These are phyloP conservation scores for Zingel zingel DNA, from an alignment of 2,113 vertebrate genomes.

Conservation along the genomic window DNA sequence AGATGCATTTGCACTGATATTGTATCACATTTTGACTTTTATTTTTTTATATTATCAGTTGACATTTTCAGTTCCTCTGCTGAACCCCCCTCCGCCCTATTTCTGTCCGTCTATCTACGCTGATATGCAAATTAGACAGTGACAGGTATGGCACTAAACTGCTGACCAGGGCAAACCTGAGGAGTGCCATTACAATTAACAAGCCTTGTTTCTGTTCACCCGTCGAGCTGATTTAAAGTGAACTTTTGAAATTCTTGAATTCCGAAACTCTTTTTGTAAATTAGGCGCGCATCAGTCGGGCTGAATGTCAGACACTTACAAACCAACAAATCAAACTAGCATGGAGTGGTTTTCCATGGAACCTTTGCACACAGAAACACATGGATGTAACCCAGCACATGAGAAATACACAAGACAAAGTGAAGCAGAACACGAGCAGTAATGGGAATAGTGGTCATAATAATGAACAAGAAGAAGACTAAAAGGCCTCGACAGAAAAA, in stretches of 20 bases:
- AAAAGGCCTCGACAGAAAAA: conserved; percentile 9
- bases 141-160: background rate
- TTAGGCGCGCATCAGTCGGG: background rate
- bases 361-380: background rate
- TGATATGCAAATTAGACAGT: conserved; percentile 10
- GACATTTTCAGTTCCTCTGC: background rate
- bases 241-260: conserved; percentile 3
- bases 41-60: background rate
- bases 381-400: background rate
- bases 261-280: background rate
- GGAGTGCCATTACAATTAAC: background rate
- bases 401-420: background rate
- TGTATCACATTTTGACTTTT: background rate
- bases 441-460: conserved; percentile 14
- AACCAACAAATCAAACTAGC: background rate
- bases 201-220: background rate
- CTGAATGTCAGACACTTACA: background rate
- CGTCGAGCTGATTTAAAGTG: background rate
- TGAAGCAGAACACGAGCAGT: background rate
- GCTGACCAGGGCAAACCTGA: background rate
- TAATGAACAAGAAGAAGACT: conserved; percentile 12
- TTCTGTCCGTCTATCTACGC: background rate
- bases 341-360: conserved; percentile 9
- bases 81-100: background rate
- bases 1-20: background rate